A percentile compares a stretch with the other conserved stretches of the same genome.
phyloP scores from a whole-genome alignment of 2,797 vertebrate genomes.

The Manis pentadactyla region DNA sequence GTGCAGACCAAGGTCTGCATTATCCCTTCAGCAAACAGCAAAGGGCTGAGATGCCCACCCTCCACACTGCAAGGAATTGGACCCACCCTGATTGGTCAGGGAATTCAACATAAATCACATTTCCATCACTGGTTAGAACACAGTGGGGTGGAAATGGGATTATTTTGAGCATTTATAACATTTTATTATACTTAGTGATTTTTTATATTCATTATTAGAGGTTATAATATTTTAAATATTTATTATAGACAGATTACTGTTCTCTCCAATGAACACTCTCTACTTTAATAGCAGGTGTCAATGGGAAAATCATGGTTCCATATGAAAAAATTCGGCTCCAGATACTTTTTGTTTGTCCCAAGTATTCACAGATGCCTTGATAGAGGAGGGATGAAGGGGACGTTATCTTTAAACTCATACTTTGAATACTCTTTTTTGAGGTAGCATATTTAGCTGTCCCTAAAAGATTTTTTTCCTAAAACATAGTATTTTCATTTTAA shows the following conservation, averaged over 20 bases:
- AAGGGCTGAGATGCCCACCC: background rate
- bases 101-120: background rate
- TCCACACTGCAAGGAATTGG: background rate
- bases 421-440: background rate
- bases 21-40: background rate
- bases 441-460: background rate
- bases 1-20: background rate
- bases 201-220: background rate
- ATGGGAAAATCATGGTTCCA: background rate
- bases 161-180: background rate
- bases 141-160: background rate
- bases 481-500: background rate
- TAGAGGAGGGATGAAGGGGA: background rate
- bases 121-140: background rate
- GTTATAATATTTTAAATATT: background rate
- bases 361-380: background rate
- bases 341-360: background rate
- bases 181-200: background rate
- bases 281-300: background rate
- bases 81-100: background rate
- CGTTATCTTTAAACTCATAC: background rate
- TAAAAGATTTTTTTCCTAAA: conserved; percentile 37
- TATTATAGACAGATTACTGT: background rate
- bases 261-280: background rate
- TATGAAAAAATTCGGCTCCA: background rate